A percentile compares a stretch with the other conserved stretches of the same genome.
phyloP scores from a whole-genome alignment of 2,797 vertebrate genomes.

The Danio jaintianensis region DNA sequence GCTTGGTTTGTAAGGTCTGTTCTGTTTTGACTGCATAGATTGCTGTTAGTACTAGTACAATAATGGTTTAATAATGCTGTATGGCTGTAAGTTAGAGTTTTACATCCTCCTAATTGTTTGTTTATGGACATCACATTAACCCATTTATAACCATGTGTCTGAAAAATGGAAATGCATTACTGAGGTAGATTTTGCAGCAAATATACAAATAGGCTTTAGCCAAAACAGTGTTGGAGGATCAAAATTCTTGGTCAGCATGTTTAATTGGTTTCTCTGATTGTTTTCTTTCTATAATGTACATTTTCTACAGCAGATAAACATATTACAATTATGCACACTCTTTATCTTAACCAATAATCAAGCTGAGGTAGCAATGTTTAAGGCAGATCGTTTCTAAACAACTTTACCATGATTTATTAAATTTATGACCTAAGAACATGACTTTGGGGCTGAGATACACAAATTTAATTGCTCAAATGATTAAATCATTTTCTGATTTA shows the following conservation, averaged over 20 bases:
- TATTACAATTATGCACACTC: not conserved
- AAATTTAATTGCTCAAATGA: not conserved
- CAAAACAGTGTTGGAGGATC: not conserved
- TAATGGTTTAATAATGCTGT: not conserved
- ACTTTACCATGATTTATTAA: not conserved
- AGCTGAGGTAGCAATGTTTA: not conserved
- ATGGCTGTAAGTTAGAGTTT: not conserved
- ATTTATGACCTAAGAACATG: not conserved
- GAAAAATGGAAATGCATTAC: not conserved
- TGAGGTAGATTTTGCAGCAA: no score
- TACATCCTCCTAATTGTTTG: not conserved
- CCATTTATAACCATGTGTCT: not conserved
- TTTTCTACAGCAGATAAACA: not conserved
- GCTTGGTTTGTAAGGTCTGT: slow-evolving; percentile 17
- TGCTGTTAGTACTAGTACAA: not conserved
- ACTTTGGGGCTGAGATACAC: not conserved
- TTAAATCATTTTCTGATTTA: not conserved
- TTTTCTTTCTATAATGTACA: not conserved
- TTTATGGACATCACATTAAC: not conserved
- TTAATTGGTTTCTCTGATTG: not conserved
- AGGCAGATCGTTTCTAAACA: not conserved
- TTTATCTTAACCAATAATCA: not conserved
- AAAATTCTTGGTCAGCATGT: not conserved
- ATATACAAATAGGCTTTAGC: no score
- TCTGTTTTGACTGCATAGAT: not conserved